phyloP scores from a whole-genome alignment of 92 coral and sea anemone species.

The Paragorgia papillata region DNA sequence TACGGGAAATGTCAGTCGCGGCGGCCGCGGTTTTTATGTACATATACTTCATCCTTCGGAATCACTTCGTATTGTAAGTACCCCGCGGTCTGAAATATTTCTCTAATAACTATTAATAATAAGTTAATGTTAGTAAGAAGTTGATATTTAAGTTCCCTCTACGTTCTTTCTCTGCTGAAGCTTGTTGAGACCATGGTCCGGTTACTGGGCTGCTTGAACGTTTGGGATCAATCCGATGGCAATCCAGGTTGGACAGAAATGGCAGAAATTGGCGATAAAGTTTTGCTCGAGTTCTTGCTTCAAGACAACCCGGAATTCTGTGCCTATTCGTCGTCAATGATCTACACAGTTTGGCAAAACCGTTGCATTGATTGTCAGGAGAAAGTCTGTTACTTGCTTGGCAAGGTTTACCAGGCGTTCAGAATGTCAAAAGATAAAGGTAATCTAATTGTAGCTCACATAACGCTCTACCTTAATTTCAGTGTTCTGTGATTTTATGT shows the following conservation, averaged over 20 bases:
- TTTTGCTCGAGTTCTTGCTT: slow-evolving; percentile 78
- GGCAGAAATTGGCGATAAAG: slow-evolving; percentile 91
- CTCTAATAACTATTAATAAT: too few species aligned
- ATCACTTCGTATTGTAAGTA: too few species aligned
- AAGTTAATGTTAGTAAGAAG: neutral
- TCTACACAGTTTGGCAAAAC: slow-evolving; percentile 78
- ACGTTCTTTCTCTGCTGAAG: slow-evolving; percentile 43
- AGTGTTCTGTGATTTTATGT: too few species aligned
- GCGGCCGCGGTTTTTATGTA: too few species aligned
- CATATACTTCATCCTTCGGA: too few species aligned
- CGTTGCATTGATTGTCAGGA: slow-evolving; percentile 81
- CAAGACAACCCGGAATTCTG: slow-evolving; percentile 83
- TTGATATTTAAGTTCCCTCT: neutral
- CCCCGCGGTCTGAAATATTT: too few species aligned
- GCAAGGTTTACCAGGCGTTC: slow-evolving; percentile 83
- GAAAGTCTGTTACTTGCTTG: slow-evolving; percentile 84
- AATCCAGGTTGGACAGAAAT: slow-evolving; percentile 88
- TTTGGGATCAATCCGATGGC: slow-evolving; percentile 80
- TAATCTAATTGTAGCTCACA: slow-evolving; percentile 20
- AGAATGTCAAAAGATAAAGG: slow-evolving; percentile 78
- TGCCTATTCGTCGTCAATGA: slow-evolving; percentile 94
- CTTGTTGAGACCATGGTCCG: slow-evolving; percentile 85
- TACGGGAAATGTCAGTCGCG: too few species aligned
- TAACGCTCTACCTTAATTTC: too few species aligned
- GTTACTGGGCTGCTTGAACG: slow-evolving; percentile 87